Conservation (phyloP, 2,113 vertebrate genomes). For the western clawed frog (Xenopus tropicalis) region UCB_Xtro_10.0 CM004445.2:83227001-83227500, state of each 20-base stretch:
- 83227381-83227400: conserved; percentile 41
- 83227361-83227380: conserved; percentile 25
- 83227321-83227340: neutral
- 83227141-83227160: neutral
- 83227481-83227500: conserved; percentile 42
- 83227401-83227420: conserved; percentile 33
- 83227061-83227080: too few relatives aligned
- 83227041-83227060: too few relatives aligned
- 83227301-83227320: conserved; percentile 15
- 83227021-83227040: too few relatives aligned
- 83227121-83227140: neutral
- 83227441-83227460: conserved; percentile 31
- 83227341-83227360: conserved; percentile 4
- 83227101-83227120: too few relatives aligned
- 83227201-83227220: neutral
- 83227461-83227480: conserved; percentile 28
- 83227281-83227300: conserved; percentile 1
- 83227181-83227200: neutral
- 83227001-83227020: too few relatives aligned
- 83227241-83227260: conserved; percentile 5
- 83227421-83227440: conserved; percentile 30
- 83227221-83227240: conserved; percentile 4
- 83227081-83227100: too few relatives aligned
- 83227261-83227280: neutral
- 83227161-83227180: neutral